Base-by-base conservation (phyloP, 2,888 invertebrate genomes). In the Ommatoiulus sabulosus region DNA sequence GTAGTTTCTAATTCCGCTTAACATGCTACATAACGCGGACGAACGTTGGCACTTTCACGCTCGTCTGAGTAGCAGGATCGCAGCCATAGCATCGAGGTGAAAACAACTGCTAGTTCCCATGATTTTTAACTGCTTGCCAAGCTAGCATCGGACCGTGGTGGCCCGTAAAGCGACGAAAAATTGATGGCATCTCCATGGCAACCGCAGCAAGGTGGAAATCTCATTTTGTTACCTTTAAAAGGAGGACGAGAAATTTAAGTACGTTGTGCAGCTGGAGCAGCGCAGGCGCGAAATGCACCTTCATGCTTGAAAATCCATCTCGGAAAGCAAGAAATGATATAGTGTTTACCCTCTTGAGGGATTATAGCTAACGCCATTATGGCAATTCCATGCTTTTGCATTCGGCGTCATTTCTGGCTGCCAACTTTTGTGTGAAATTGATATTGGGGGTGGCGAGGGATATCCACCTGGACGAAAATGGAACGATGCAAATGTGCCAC, bases 221-320 rank as follows among this genome's bases (percentile, higher is more conserved):
- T 57, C 57, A 57, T 57, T 57, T 57, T 57, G 57, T 57, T 57
- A 57, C 57, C 57, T 57, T 57, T 57, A 57, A 57, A 57, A 57
- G 10, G 57, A 57, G 57, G 57, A 57, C 57, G 57, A 57, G 57
- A 57, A 57, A 57, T 57, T 57, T 57, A 57, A 57, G 57, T 57
- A 57, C 57, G 10, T 57, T 57, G 17, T 3, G 17, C 57, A 57
- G 57, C 57, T 57, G 57, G 57, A 57, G 57, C 57, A 57, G 57
- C 57, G 57, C 57, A 57, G 57, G 57, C 57, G 57, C 57, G 57
- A 57, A 57, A 57, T 57, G 57, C 57, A 57, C n/a, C 3, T 57
- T 57, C 57, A 57, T 57, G 57, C 57, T 57, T 57, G 3, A 57
- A 57, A 57, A 57, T 57, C 57, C 57, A 57, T 57, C 57, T 57